These are phyloP conservation scores for Pocota personata DNA, from an alignment of 2,888 invertebrate genomes.

Conservation along the genomic window DNA sequence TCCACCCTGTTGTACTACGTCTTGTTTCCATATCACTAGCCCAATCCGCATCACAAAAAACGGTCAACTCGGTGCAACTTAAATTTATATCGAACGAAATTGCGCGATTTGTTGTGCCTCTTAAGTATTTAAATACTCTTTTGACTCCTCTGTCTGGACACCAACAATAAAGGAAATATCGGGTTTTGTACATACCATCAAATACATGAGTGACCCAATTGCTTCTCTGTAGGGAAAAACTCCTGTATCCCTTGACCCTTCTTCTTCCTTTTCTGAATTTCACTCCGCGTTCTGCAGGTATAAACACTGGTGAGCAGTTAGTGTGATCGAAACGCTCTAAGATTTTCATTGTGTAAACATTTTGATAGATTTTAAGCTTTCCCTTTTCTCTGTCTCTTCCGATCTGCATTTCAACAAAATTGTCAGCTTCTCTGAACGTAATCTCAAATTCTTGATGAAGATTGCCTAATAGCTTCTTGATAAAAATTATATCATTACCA, in stretches of 20 bases:
- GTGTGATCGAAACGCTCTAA: not conserved
- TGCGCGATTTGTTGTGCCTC: constrained; percentile 31
- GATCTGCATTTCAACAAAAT: constrained; percentile 30
- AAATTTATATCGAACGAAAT: not conserved
- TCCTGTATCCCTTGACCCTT: not conserved
- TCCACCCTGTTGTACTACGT: constrained; percentile 11
- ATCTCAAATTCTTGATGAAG: constrained; percentile 22
- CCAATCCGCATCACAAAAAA: constrained; percentile 14
- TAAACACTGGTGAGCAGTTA: constrained; percentile 3
- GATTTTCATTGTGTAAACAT: not conserved
- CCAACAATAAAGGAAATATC: constrained; percentile 37
- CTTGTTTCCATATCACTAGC: too few relatives aligned
- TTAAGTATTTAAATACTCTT: constrained; percentile 47
- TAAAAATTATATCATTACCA: constrained; percentile 26
- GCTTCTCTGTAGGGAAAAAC: constrained; percentile 50
- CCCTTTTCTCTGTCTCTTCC: constrained; percentile 5
- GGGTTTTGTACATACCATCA: too few relatives aligned
- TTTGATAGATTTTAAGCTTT: constrained; percentile 9
- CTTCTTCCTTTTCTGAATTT: not conserved
- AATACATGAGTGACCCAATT: constrained; percentile 4
- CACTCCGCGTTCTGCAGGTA: constrained; percentile 13
- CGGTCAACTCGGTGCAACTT: not conserved
- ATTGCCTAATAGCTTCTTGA: not conserved
- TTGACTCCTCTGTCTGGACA: constrained; percentile 48
- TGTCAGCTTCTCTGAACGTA: constrained; percentile 21